Conservation (phyloP, 1,140 invertebrate species). For the Zaprionus lachaisei region DNA sequence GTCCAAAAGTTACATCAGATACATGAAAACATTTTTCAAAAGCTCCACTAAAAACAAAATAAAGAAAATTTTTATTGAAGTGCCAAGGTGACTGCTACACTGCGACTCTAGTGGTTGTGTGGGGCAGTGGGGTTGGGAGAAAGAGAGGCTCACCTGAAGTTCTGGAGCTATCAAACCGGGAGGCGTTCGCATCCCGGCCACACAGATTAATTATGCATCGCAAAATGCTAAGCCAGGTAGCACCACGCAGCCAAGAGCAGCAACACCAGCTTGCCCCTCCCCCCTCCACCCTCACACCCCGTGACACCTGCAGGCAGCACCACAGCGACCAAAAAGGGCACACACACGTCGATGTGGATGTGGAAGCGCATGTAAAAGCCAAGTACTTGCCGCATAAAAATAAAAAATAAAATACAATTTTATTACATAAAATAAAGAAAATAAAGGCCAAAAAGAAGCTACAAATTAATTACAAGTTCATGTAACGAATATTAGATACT, state of each 20-base stretch:
- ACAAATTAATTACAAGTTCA: slow-evolving; percentile 36
- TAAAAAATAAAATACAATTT: slow-evolving; percentile 53
- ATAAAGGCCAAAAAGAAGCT: slow-evolving; percentile 17
- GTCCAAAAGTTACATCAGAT: slow-evolving; percentile 70
- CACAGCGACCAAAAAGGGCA: slow-evolving; percentile 36
- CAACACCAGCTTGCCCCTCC: slow-evolving; percentile 21
- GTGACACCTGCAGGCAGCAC: slow-evolving; percentile 51
- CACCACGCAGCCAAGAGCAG: slow-evolving; percentile 50
- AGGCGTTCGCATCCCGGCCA: slow-evolving; percentile 39
- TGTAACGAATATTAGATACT: slow-evolving; percentile 5
- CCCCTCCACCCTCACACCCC: too few species aligned
- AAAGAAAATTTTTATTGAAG: slow-evolving; percentile 82
- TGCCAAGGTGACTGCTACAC: slow-evolving; percentile 47
- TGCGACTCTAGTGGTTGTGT: slow-evolving; percentile 1
- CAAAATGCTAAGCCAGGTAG: slow-evolving; percentile 80
- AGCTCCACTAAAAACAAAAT: slow-evolving; percentile 80
- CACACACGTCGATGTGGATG: slow-evolving; percentile 20
- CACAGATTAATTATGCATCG: slow-evolving; percentile 78
- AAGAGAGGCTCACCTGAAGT: not conserved
- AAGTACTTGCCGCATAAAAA: slow-evolving; percentile 78
- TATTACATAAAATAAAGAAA: slow-evolving; percentile 14
- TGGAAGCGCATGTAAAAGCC: slow-evolving; percentile 66
- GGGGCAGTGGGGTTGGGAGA: not conserved
- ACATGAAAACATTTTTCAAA: slow-evolving; percentile 77
- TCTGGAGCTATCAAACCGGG: slow-evolving; percentile 20